Evolutionary conservation across 2,113 vertebrate species (phyloP).

Genomic region (Saccopteryx bilineata): DNA sequence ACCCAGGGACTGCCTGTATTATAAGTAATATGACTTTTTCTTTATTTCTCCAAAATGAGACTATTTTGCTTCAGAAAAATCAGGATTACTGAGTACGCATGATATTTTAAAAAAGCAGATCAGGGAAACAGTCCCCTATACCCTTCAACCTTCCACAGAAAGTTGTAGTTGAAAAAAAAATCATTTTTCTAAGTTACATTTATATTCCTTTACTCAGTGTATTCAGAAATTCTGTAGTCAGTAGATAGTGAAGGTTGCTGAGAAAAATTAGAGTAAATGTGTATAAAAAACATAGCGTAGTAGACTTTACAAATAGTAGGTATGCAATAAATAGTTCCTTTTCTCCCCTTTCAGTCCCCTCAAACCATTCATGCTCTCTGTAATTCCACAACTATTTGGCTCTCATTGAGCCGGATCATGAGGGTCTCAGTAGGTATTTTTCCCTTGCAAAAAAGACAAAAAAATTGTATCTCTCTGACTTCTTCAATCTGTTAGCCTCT

Average conservation of each 20-base stretch:
- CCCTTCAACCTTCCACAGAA: background rate
- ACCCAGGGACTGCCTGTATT: background rate
- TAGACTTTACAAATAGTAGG: background rate
- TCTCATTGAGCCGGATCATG: background rate
- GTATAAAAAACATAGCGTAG: background rate
- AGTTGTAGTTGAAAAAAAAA: background rate
- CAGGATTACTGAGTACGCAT: background rate
- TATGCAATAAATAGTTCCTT: background rate
- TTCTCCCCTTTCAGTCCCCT: background rate
- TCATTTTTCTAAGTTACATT: background rate
- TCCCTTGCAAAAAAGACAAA: background rate
- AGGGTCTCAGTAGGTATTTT: background rate
- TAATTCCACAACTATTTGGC: background rate
- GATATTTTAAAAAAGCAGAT: background rate
- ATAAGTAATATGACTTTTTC: background rate
- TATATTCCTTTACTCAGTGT: background rate
- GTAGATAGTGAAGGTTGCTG: background rate
- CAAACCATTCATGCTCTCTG: background rate
- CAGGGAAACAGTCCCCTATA: background rate
- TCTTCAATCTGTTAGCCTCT: background rate
- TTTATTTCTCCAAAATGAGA: slow-evolving; percentile 32
- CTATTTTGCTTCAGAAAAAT: background rate
- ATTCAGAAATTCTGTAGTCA: slow-evolving; percentile 5
- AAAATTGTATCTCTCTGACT: background rate
- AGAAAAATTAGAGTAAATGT: background rate